Percentiles rank a stretch among this genome's conserved stretches.
Conservation (phyloP, 2,113 vertebrate species). For the Sorex araneus region DNA sequence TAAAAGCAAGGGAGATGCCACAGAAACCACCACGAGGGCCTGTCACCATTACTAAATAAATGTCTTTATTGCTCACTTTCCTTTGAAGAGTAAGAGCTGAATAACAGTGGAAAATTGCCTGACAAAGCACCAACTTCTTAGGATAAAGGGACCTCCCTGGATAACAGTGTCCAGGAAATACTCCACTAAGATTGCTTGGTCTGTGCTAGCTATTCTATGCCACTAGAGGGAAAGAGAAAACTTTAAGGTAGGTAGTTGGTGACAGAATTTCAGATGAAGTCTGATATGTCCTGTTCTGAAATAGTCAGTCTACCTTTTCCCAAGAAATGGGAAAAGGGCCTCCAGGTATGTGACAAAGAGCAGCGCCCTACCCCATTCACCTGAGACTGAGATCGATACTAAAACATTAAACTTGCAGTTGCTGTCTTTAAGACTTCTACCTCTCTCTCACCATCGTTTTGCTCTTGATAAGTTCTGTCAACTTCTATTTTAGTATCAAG, state of each 20-base stretch:
- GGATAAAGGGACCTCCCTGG: too few species aligned
- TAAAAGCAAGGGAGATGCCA: background rate
- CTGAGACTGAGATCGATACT: too few species aligned
- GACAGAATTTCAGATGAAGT: background rate
- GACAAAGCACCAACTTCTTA: background rate
- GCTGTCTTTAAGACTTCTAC: background rate
- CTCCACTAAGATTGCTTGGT: background rate
- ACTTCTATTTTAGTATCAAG: background rate
- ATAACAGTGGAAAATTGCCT: background rate
- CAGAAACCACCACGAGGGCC: rapidly evolving
- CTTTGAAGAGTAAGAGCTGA: background rate
- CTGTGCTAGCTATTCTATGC: background rate
- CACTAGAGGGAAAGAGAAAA: background rate
- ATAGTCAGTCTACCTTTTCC: background rate
- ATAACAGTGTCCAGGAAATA: background rate
- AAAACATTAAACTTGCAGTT: background rate
- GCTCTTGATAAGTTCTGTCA: background rate
- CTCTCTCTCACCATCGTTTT: background rate
- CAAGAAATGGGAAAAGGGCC: too few species aligned
- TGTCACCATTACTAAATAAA: background rate
- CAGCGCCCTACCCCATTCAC: too few species aligned
- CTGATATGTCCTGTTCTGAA: background rate
- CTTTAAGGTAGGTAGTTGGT: background rate
- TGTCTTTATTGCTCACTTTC: background rate
- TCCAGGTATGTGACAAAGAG: too few species aligned